phyloP scores from a whole-genome alignment of 2,888 invertebrate genomes.

The Hypomecis punctinalis region DNA sequence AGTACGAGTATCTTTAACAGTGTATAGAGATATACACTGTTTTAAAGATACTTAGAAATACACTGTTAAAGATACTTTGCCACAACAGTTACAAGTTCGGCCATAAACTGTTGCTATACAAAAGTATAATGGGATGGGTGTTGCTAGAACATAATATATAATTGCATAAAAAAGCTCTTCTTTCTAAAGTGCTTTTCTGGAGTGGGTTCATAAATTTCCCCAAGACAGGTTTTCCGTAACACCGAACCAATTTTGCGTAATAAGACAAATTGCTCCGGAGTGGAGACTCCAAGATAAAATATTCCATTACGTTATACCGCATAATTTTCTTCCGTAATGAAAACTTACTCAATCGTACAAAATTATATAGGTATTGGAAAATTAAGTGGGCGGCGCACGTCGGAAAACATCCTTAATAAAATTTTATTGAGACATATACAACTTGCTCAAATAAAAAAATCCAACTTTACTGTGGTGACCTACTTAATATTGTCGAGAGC shows the following conservation, averaged over 20 bases:
- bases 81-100: too few species aligned
- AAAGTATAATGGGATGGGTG: too few species aligned
- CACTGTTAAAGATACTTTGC: too few species aligned
- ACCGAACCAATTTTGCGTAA: constrained; percentile 31
- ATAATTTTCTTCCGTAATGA: constrained; percentile 29
- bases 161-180: neutral
- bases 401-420: constrained; percentile 32
- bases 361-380: constrained; percentile 26
- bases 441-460: constrained; percentile 31
- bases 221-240: constrained; percentile 19
- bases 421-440: constrained; percentile 28
- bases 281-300: constrained; percentile 32
- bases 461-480: constrained; percentile 37
- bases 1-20: too few species aligned
- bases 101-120: too few species aligned
- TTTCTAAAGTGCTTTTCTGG: constrained; percentile 1
- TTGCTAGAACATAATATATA: neutral
- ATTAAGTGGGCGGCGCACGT: constrained; percentile 33
- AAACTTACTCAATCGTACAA: constrained; percentile 28
- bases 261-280: constrained; percentile 20
- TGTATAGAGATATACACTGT: too few species aligned
- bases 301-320: constrained; percentile 21
- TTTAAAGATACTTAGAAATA: too few species aligned
- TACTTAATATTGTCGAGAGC: constrained; percentile 29
- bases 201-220: neutral